Base-by-base conservation (phyloP, 2,113 vertebrate genomes). In the Smithornis capensis region DNA sequence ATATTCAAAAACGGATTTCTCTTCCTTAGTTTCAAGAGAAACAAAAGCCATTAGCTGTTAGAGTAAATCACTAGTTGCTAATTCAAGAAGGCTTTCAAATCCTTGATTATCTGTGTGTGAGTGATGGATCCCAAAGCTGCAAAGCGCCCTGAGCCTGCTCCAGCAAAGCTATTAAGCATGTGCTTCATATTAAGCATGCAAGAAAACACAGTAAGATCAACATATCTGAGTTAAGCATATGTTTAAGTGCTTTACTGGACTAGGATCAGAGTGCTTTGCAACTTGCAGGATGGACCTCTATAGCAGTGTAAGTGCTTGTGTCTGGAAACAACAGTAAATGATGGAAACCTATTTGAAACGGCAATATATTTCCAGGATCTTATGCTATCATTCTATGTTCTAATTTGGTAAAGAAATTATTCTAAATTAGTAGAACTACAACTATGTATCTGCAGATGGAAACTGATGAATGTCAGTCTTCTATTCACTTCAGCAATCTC, bases 161-260 rank as follows among this genome's bases (percentile, higher is more conserved):
- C 82, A 91, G 63, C 53, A 91, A 91, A 93, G 70, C 74, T 85
- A 74, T 95, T 95, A 95, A 88, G 55, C 93, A 96, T 89, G 52
- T 90, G 88, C 79, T 95, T 95, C 37, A 55, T 91, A 96, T 85
- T 96, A 96, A 91, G 76, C 71, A 78, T 70, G 68, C 3, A 6
- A 93, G 38, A 44, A 93, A 93, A 80, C 82, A 82, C 19, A 75
- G 73, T 64, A 91, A 93, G 56, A 83, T 70, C 83, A 93, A 92
- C 64, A 63, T 70, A 69, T 80, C 79, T 52, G 33, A 83, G 35
- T 67, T 93, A 88, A 91, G 85, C 75, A 78, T 88, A 52, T 83
- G 82, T 88, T 94, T 83, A 92, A 88, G 55, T 78, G 56, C 64
- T 96, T 96, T 86, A 67, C 56, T 81, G 75, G 64, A 86, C 60